Evolutionary conservation across 2,888 invertebrate species (phyloP).

Genomic region (Calameuta pallipes): DNA sequence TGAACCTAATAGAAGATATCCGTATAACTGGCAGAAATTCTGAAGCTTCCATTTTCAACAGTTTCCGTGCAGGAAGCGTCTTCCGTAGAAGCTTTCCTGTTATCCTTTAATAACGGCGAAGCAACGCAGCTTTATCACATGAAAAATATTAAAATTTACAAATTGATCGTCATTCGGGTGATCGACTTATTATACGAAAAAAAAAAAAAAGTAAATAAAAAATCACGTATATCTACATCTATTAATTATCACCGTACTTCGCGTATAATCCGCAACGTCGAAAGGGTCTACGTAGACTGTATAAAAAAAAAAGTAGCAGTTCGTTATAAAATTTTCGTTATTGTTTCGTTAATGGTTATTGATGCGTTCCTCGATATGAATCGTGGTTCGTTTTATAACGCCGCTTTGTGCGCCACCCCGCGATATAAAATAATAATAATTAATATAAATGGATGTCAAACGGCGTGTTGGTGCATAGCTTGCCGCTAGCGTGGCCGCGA

Average conservation of each 20-base stretch:
- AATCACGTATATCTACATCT: neutral
- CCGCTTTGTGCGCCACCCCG: slow-evolving; percentile 9
- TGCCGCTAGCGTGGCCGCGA: slow-evolving; percentile 27
- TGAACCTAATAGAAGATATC: neutral
- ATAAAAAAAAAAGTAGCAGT: neutral
- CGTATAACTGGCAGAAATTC: neutral
- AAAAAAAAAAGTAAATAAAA: neutral
- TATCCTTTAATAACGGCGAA: neutral
- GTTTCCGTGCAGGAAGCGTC: neutral
- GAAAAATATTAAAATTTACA: neutral
- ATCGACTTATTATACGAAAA: neutral
- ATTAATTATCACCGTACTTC: neutral
- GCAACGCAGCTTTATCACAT: neutral
- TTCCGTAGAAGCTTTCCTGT: neutral
- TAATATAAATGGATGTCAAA: slow-evolving; percentile 33
- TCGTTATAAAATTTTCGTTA: neutral
- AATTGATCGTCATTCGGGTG: neutral
- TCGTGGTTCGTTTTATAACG: neutral
- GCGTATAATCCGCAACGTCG: neutral
- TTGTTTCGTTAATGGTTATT: slow-evolving; percentile 4
- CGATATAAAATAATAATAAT: slow-evolving; percentile 33
- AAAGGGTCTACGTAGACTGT: neutral
- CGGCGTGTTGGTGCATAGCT: slow-evolving; percentile 21
- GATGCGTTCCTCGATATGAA: slow-evolving; percentile 2
- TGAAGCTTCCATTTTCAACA: neutral